Conservation (phyloP, 1,140 invertebrate genomes). For the Philopotamus ludificatus region DNA sequence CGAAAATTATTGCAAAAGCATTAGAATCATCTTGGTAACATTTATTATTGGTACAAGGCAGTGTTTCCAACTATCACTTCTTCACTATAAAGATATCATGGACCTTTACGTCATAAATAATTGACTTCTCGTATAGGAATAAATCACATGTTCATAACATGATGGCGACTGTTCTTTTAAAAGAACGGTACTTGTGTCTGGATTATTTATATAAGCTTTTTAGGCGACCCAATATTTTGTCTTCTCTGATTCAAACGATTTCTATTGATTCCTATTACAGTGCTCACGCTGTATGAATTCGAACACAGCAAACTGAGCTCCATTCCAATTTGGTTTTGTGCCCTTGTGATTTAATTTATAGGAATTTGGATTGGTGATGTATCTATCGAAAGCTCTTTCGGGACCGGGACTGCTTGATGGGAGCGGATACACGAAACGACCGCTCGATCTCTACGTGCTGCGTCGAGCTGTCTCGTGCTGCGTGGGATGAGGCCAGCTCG, state of each 20-base stretch:
- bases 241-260: not conserved
- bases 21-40: no score
- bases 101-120: no score
- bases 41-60: no score
- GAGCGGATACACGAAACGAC: not conserved
- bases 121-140: no score
- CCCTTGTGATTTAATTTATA: conserved; percentile 14
- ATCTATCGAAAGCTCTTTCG: conserved; percentile 6
- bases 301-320: not conserved
- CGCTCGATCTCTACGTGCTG: conserved; percentile 1
- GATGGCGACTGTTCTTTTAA: not conserved
- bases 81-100: no score
- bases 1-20: no score
- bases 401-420: not conserved
- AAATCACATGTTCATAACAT: no score
- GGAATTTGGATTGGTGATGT: conserved; percentile 8
- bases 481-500: no score
- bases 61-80: no score
- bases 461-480: no score
- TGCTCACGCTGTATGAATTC: conserved; percentile 2
- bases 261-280: not conserved
- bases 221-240: not conserved
- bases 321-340: not conserved
- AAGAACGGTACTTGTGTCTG: not conserved
- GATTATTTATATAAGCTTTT: not conserved